Evolutionary conservation across 2,797 vertebrate species (phyloP).

Genomic region (Smutsia gigantea): DNA sequence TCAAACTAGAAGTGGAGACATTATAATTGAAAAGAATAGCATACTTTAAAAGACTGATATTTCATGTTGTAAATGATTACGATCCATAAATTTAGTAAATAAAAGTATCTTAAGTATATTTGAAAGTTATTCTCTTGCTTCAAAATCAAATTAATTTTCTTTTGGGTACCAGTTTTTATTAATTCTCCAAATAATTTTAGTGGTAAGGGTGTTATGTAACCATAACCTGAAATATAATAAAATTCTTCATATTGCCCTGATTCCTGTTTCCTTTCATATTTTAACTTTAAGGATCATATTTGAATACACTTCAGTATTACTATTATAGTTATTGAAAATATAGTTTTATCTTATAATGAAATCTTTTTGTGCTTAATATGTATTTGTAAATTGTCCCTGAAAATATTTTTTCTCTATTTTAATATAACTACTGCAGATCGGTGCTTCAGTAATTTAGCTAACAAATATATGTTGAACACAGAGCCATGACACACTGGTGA

Average conservation of each 20-base stretch:
- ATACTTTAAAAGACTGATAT: neutral
- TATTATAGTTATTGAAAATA: neutral
- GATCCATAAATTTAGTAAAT: neutral
- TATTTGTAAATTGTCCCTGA: neutral
- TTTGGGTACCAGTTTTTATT: neutral
- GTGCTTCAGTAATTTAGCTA: neutral
- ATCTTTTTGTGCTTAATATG: neutral
- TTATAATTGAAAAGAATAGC: neutral
- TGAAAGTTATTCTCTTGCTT: neutral
- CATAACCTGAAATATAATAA: neutral
- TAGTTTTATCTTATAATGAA: neutral
- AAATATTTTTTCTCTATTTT: neutral
- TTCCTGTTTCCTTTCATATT: neutral
- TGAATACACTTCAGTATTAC: neutral
- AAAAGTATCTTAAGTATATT: neutral
- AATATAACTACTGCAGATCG: neutral
- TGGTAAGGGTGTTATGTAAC: neutral
- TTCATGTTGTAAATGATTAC: neutral
- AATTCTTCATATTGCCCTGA: neutral
- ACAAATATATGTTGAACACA: neutral
- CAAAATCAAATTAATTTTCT: neutral
- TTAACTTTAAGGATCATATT: constrained; percentile 13
- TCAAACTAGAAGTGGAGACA: neutral
- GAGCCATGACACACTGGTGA: neutral
- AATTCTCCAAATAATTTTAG: constrained; percentile 18